Base-by-base conservation (phyloP, 2,888 invertebrate species). In the Lydus trimaculatus region DNA sequence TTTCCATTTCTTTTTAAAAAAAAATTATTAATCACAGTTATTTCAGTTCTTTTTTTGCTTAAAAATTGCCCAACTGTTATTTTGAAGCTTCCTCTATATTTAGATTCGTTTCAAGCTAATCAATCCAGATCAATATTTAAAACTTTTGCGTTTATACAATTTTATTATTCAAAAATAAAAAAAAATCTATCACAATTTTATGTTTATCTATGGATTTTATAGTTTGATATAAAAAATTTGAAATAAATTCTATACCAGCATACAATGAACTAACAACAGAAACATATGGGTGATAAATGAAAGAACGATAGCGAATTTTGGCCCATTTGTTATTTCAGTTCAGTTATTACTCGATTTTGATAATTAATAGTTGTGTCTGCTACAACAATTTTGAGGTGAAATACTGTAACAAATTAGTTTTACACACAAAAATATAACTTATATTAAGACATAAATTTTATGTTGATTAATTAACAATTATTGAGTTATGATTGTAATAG, bases 331-430 rank as follows among this genome's bases (percentile, higher is more conserved):
- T 68, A 66, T 72, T 72, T 66, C 72, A 39, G 64, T 68, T 52
- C 66, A 64, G 70, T 72, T 70, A 72, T 70, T 68, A 61, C 66
- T 31, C 72, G 70, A 68, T 70, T 68, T 65, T 66, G 66, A 66
- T 72, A 72, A 72, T 72, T 72, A 66, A 72, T 72, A 64, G 72
- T 67, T 43, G 58, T 28, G 64, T 60, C 52, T 59, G 63, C 64
- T 67, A 64, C 58, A 67, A 28, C 28, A 66, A 66, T 70, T 70
- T 48, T 48, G 48, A 56, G 61, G 66, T 70, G 66, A 70, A 70
- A 70, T 70, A 70, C 58, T 67, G 61, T 52, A 65, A 63, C 65
- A 67, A 67, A 70, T 70, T 70, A 70, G 70, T 60, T 70, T 63
- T 67, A 20, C 43, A 20, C 9, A 48, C 20, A 48, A 48, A 48